Evolutionary conservation across 2,113 vertebrate species (phyloP), one percentile per base, ranked within the genome.

Genomic region (Periophthalmodon schlosseri): DNA sequence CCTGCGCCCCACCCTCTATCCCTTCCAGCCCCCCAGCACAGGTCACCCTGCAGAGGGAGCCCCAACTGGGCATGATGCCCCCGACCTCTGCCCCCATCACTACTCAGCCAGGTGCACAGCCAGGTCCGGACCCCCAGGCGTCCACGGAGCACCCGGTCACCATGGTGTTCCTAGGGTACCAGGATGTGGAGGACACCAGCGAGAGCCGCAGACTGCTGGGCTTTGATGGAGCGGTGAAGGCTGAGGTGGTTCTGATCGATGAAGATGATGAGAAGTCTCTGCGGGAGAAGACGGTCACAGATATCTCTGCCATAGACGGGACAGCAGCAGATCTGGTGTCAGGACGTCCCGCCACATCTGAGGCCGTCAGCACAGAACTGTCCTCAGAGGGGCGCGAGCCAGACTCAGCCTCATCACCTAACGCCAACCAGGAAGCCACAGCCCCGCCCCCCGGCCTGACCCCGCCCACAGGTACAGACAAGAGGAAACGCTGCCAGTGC

Each of bases 401-500:
- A 74, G 96, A 97, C 92, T 98, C 96, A 83, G 90, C 78, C 63
- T 91, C 89, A 52, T 88, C 86, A 0, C 86, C 86, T 71, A 85
- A 95, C 72, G 91, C 95, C 57, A 95, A 86, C 20, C 70, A 94
- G 60, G 95, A 96, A 83, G 94, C 82, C 93, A 64, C 76, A 1
- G 76, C 79, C 65, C 85, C 82, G n/a, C 89, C 85, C 81, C 39
- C 94, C 8, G 78, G 89, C 94, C 91, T 94, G 96, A 99, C 95
- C 21, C 92, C 90, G 39, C 76, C 95, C 89, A 93, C 96, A 99
- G 97, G 98, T 99, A 99, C 95, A 93, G 95, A 99, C 95, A 98
- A 99, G 97, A 98, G 97, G 97, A 96, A 96, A 93, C 96, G 95
- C 92, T 99, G 98, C 96, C 94, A 96, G 78, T 99, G 98, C 96